Percentiles rank a stretch among this genome's conserved stretches.
Evolutionary conservation across 2,113 vertebrate genomes (phyloP).

Genomic region (Plestiodon gilberti): DNA sequence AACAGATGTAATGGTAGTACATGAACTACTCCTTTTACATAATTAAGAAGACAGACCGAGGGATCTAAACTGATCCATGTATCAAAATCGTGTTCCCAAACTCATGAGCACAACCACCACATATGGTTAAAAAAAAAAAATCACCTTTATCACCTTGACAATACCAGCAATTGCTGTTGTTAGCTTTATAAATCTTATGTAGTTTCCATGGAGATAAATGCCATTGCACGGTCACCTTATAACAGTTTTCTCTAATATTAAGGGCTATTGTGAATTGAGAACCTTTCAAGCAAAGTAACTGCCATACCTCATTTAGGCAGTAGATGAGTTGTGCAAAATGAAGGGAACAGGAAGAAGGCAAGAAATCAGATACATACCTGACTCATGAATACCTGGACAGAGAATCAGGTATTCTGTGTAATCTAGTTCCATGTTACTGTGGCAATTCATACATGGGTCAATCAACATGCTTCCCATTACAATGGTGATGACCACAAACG

Average conservation of each 20-base stretch:
- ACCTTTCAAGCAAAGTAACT: not conserved
- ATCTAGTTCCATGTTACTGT: not conserved
- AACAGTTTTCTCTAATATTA: not conserved
- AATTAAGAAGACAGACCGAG: not conserved
- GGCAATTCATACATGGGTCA: not conserved
- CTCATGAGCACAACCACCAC: not conserved
- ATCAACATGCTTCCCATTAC: not conserved
- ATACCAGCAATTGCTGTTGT: not conserved
- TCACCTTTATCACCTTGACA: not conserved
- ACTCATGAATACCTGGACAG: not conserved
- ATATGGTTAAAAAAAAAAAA: conserved; percentile 15
- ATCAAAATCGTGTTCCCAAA: not conserved
- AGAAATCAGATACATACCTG: not conserved
- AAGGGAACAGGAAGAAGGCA: not conserved
- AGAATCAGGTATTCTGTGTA: not conserved
- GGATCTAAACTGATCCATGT: not conserved
- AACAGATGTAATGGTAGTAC: not conserved
- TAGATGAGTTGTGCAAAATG: not conserved
- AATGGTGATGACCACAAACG: not conserved
- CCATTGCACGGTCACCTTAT: not conserved
- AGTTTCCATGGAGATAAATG: conserved; percentile 18
- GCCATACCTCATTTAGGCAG: not conserved
- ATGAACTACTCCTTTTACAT: not conserved
- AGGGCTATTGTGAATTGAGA: not conserved
- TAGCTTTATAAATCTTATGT: not conserved